Evolutionary conservation across 2,888 invertebrate genomes (phyloP).

Genomic region (Cosmia trapezina): DNA sequence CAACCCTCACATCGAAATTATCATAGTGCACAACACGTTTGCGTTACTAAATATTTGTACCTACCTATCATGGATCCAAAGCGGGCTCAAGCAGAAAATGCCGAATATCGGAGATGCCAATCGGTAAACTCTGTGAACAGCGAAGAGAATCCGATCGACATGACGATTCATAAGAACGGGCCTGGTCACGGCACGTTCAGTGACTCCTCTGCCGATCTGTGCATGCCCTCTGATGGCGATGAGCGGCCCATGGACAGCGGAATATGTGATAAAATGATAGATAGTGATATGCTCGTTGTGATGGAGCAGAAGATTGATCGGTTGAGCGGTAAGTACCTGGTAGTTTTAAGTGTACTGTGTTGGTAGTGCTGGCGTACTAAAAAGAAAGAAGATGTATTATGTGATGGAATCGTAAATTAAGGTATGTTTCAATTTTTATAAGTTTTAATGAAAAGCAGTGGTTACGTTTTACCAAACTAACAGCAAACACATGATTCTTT

Average conservation of each 20-base stretch:
- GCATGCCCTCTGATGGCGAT: constrained; percentile 65
- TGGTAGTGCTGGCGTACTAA: not conserved
- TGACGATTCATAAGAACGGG: constrained; percentile 32
- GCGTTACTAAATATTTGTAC: not conserved
- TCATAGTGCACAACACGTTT: not conserved
- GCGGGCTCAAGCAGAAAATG: not conserved
- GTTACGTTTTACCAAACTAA: not conserved
- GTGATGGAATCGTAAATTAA: not conserved
- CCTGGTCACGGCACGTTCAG: constrained; percentile 61
- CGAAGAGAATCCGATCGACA: constrained; percentile 33
- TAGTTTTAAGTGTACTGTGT: not conserved
- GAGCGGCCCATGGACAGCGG: constrained; percentile 68
- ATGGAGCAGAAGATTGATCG: constrained; percentile 81
- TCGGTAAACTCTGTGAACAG: constrained; percentile 53
- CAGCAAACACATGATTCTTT: too few species aligned
- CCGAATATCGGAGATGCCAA: constrained; percentile 31
- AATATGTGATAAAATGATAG: constrained; percentile 63
- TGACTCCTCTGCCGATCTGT: constrained; percentile 69
- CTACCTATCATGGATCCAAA: constrained; percentile 46
- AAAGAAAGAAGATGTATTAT: not conserved
- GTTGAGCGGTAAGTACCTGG: constrained; percentile 73
- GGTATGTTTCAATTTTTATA: not conserved
- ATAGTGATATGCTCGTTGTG: constrained; percentile 66
- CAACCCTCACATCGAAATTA: constrained; percentile 4
- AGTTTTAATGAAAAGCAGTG: not conserved